Conservation (phyloP, 2,888 invertebrate species). For the Beris morrisii region DNA sequence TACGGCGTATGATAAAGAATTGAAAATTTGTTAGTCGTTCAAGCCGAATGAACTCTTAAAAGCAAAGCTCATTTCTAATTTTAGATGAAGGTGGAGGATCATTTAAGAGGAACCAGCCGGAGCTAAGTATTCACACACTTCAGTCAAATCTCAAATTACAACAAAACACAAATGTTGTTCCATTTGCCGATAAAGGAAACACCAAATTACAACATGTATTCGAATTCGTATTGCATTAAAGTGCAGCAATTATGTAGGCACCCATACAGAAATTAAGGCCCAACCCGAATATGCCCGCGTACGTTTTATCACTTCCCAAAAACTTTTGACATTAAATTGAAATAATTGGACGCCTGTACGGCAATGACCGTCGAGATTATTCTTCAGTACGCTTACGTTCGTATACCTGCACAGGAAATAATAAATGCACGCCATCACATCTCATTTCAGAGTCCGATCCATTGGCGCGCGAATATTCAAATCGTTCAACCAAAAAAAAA, state of each 20-base stretch:
- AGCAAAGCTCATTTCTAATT: too few species aligned
- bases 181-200: too few species aligned
- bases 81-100: too few species aligned
- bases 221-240: background rate
- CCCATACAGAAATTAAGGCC: background rate
- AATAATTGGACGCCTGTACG: constrained; percentile 20
- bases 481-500: constrained; percentile 14
- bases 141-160: too few species aligned
- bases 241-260: background rate
- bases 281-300: background rate
- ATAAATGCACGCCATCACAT: constrained; percentile 24
- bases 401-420: constrained; percentile 12
- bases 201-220: background rate
- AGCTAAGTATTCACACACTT: too few species aligned
- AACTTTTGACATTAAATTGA: constrained; percentile 23
- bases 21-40: too few species aligned
- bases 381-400: too few species aligned
- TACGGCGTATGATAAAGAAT: too few species aligned
- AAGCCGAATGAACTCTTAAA: too few species aligned
- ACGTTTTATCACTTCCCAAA: constrained; percentile 29
- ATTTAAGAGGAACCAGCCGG: too few species aligned
- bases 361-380: constrained; percentile 22
- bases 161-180: too few species aligned
- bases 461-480: constrained; percentile 21
- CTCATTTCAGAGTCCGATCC: constrained; percentile 2